These are phyloP conservation scores for Chrysina gloriosa DNA, from an alignment of 2,888 invertebrate species.

Conservation along the genomic window DNA sequence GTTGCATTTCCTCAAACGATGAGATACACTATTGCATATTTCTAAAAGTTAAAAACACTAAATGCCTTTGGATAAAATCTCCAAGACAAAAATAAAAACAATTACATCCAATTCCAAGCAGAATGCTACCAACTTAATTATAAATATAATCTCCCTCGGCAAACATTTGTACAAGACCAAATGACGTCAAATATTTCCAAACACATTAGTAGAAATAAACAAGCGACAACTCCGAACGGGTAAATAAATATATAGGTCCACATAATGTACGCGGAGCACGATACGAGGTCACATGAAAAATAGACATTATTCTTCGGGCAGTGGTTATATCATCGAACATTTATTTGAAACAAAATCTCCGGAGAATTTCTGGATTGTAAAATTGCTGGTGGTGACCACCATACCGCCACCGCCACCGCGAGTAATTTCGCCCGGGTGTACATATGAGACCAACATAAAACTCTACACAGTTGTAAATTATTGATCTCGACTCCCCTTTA, in stretches of 20 bases:
- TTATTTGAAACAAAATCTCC: constrained; percentile 61
- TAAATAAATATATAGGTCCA: constrained; percentile 17
- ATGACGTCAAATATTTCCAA: not conserved
- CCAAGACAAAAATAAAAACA: no score
- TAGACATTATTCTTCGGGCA: constrained; percentile 44
- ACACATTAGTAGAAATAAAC: constrained; percentile 29
- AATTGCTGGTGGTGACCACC: constrained; percentile 56
- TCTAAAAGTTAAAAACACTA: no score
- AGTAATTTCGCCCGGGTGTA: constrained; percentile 59
- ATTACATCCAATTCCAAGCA: not conserved
- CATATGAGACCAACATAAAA: constrained; percentile 61
- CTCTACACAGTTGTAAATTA: constrained; percentile 63
- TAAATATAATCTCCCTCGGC: not conserved
- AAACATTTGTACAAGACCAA: not conserved
- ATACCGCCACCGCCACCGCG: constrained; percentile 36
- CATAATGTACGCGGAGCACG: constrained; percentile 16
- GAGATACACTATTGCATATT: no score
- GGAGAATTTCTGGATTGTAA: constrained; percentile 62
- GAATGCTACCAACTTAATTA: not conserved
- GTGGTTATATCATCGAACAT: constrained; percentile 61
- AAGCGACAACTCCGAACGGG: constrained; percentile 11
- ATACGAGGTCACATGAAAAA: constrained; percentile 42
- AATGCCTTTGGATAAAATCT: no score
- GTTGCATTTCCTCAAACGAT: no score
- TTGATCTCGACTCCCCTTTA: constrained; percentile 63